Evolutionary conservation across 2,113 vertebrate species (phyloP), one percentile per base, ranked within the genome.

Genomic region (Solea solea): DNA sequence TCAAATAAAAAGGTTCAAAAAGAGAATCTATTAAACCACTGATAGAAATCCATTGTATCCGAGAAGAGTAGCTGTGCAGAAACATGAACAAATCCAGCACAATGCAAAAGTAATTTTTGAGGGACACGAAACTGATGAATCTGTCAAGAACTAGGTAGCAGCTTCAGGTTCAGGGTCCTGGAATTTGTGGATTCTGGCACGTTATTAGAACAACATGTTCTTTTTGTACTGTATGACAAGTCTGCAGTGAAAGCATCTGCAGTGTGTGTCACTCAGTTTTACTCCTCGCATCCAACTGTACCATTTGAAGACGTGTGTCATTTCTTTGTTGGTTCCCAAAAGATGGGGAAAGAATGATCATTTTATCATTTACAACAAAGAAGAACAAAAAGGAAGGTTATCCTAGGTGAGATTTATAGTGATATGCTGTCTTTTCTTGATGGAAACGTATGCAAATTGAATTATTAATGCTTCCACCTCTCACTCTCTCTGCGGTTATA

Each of bases 401-500:
- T 57, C 34, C 39, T n/a, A 59, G 57, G 57, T 58, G 56, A 58
- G 56, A 41, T 21, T 44, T 13, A 44, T 6, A 59, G 41, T 13
- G 57, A 44, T 12, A 10, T n/a, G 56, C 28, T 40, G 8, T 44
- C 10, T 58, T 58, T 16, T 3, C 53, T 16, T 6, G 56, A 58
- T 42, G 56, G n/a, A 58, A 58, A 58, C 16, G 28, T 4, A n/a
- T 58, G 56, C 40, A 40, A 12, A 57, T 42, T 4, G 16, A 11
- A 42, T 52, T 14, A 57, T 40, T 10, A 41, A 39, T 10, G 28
- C 14, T 57, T 56, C 14, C 8, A 8, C 9, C 54, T 56, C 28
- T 56, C 14, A 2, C 13, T 40, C 7, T 7, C 7, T 39, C 7
- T 34, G 52, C 28, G 2, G 52, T 54, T 55, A 34, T 55, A 55